These are phyloP conservation scores for Ammodytes marinus DNA, from an alignment of 2,113 vertebrate species.

Conservation along the genomic window DNA sequence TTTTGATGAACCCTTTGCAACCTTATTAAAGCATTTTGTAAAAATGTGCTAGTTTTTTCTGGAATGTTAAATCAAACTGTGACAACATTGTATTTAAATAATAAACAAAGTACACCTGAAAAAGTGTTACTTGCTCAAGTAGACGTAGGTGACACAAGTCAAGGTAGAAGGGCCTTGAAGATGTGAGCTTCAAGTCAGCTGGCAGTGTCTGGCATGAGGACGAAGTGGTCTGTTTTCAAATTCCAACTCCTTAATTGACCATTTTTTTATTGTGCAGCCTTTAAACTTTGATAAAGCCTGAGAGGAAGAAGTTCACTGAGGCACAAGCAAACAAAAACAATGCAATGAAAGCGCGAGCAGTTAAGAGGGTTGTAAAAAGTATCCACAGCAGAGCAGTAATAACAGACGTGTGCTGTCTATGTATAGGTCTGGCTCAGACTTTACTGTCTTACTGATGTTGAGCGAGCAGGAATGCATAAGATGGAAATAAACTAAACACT, in stretches of 20 bases:
- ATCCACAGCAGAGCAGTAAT: conserved; percentile 52
- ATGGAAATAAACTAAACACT: conserved; percentile 58
- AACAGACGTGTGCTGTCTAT: conserved; percentile 57
- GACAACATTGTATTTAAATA: background rate
- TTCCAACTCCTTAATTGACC: background rate
- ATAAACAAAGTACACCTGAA: background rate
- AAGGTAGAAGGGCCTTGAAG: background rate
- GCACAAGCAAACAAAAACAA: conserved; percentile 52
- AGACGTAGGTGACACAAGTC: background rate
- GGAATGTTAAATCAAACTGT: background rate
- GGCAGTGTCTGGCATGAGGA: background rate
- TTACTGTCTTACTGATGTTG: conserved; percentile 37
- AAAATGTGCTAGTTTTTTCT: background rate
- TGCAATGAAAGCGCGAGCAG: conserved; percentile 21
- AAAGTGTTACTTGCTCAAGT: background rate
- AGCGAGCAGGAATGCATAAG: conserved; percentile 12
- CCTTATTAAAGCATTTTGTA: background rate
- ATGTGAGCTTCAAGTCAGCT: background rate
- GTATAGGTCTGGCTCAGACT: conserved; percentile 45
- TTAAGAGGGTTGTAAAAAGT: background rate
- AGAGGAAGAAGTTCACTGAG: background rate
- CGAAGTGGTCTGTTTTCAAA: background rate
- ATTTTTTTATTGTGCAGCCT: background rate
- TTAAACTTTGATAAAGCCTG: conserved; percentile 27
- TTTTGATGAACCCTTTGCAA: background rate